Base-by-base conservation (phyloP, 2,888 invertebrate genomes). In the Ormia ochracea region DNA sequence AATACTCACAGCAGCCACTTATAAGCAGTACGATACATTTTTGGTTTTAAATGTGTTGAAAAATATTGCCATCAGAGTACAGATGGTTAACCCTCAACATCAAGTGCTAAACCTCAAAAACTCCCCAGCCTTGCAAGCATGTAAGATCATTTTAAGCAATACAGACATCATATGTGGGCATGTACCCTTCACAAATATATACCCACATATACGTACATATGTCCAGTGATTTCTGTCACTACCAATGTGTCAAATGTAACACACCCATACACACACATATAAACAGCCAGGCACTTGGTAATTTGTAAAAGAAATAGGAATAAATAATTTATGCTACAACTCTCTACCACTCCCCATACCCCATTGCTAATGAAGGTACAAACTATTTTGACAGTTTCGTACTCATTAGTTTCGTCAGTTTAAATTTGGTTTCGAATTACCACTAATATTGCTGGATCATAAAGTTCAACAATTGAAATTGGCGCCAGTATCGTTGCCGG, bases 341-440 rank as follows among this genome's bases (percentile, higher is more conserved):
- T 61, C 33, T 75, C 76, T 76, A 72, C 73, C 68, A 69, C 50
- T 63, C 19, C 41, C 12, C 50, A 19, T 61, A 66, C 19, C 41
- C 12, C 50, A 19, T 61, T 61, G 58, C 69, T 65, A 74, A 65
- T 69, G 50, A 74, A 38, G 28, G 52, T 56, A 72, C 50, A 72
- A 76, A 80, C 76, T 80, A 76, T 80, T 80, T 76, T 80, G 80
- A 76, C 79, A 75, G 48, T 66, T 75, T n/a, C 26, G 56, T 58
- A 59, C 31, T 38, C 48, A 50, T 50, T 48, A 66, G 48, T 23
- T 12, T 28, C 38, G 31, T 58, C 10, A 10, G 12, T 41, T 65
- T 56, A 9, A 33, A 33, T 61, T 54, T 36, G 61, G 58, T 61
- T 75, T 75, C 33, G 26, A 63, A 54, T 68, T 12, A 33, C 68